Evolutionary conservation across 2,113 vertebrate genomes (phyloP).

Genomic region (Otocyon megalotis): DNA sequence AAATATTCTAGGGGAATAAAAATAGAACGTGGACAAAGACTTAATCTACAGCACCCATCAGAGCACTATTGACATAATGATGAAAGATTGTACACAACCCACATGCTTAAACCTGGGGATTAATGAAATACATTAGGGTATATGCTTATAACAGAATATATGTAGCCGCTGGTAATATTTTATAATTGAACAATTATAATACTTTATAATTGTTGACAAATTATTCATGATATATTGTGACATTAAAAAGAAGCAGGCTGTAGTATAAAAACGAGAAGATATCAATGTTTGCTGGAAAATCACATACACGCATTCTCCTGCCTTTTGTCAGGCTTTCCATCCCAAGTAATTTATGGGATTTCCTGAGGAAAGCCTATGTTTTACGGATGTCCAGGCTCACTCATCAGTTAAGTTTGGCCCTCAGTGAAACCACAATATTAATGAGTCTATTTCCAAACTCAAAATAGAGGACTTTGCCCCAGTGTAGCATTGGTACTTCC

Average conservation of each 20-base stretch:
- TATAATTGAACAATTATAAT: not conserved
- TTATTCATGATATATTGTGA: not conserved
- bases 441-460: constrained; percentile 27
- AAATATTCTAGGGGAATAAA: constrained; percentile 58
- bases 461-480: not conserved
- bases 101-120: not conserved
- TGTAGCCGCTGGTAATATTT: not conserved
- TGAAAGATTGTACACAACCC: not conserved
- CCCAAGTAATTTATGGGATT: constrained; percentile 9
- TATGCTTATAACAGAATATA: not conserved
- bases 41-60: not conserved
- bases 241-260: not conserved
- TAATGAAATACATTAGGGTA: not conserved
- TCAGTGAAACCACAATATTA: constrained; percentile 10
- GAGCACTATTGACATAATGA: constrained; percentile 20
- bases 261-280: not conserved
- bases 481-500: not conserved
- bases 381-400: not conserved
- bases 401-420: not conserved
- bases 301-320: not conserved
- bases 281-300: not conserved
- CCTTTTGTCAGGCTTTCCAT: constrained; percentile 21
- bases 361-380: not conserved
- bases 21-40: constrained; percentile 24
- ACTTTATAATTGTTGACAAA: constrained; percentile 12